Evolutionary conservation across 2,113 vertebrate genomes (phyloP).

Genomic region (Aix galericulata): DNA sequence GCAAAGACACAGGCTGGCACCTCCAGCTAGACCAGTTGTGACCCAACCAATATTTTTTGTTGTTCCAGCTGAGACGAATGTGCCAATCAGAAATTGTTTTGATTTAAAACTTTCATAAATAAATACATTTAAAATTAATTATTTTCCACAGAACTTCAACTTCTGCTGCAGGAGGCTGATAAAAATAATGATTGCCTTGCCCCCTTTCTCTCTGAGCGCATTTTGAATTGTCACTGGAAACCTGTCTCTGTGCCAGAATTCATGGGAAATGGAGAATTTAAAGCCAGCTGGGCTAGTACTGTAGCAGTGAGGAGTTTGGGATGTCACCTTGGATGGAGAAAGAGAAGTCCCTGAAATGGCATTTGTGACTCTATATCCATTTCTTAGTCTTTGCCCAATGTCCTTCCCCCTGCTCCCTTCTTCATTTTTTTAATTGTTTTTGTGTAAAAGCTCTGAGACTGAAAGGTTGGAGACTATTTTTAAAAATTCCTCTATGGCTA

Average conservation of each 20-base stretch:
- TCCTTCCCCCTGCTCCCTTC: not conserved
- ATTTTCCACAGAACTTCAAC: slow-evolving; percentile 37
- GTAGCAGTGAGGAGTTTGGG: not conserved
- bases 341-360: not conserved
- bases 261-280: slow-evolving; percentile 21
- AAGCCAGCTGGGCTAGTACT: not conserved
- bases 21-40: not conserved
- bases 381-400: not conserved
- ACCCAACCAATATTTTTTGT: not conserved
- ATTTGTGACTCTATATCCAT: not conserved
- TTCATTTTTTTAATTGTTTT: not conserved
- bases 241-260: not conserved
- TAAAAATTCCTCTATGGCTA: slow-evolving; percentile 52
- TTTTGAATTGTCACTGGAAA: slow-evolving; percentile 3
- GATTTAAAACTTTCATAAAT: slow-evolving; percentile 3
- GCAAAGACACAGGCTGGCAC: not conserved
- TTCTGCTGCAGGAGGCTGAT: slow-evolving; percentile 23
- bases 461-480: slow-evolving; percentile 65
- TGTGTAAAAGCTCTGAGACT: not conserved
- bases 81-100: slow-evolving; percentile 2
- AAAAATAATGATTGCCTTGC: slow-evolving; percentile 53
- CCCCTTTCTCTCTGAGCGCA: not conserved
- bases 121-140: slow-evolving; percentile 8
- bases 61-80: not conserved
- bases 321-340: not conserved